These are phyloP conservation scores for Halcyon chelicuti DNA, from an alignment of 2,797 vertebrate genomes.

Conservation along the genomic window DNA sequence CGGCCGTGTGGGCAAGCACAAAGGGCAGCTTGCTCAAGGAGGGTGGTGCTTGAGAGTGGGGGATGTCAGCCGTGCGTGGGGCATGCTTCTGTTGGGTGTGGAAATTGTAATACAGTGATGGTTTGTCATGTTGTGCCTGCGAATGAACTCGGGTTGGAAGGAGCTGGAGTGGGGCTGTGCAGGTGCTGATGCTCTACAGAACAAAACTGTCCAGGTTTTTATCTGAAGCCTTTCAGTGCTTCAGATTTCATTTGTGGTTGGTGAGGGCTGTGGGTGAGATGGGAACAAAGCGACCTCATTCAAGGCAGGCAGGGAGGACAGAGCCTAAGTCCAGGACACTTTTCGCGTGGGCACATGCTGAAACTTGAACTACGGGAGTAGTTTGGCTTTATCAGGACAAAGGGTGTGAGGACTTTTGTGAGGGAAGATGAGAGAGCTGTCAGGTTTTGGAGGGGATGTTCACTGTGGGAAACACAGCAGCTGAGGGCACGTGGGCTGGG, in stretches of 20 bases:
- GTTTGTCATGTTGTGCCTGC: background rate
- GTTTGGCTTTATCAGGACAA: background rate
- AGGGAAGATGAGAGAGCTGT: background rate
- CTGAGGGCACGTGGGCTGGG: background rate
- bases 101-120: background rate
- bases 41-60: background rate
- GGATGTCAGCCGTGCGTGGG: background rate
- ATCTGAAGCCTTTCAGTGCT: background rate
- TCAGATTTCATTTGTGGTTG: background rate
- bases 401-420: background rate
- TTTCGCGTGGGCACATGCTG: background rate
- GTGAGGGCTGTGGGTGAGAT: background rate
- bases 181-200: background rate
- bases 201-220: background rate
- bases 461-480: background rate
- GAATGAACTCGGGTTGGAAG: background rate
- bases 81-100: background rate
- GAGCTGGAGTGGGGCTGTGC: background rate
- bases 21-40: accelerated
- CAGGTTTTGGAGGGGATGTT: background rate
- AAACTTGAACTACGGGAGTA: background rate
- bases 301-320: background rate
- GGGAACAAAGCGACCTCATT: background rate
- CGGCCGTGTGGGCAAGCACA: background rate
- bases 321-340: background rate